phyloP scores from a whole-genome alignment of 2,888 invertebrate genomes.

The Endotricha flammealis region DNA sequence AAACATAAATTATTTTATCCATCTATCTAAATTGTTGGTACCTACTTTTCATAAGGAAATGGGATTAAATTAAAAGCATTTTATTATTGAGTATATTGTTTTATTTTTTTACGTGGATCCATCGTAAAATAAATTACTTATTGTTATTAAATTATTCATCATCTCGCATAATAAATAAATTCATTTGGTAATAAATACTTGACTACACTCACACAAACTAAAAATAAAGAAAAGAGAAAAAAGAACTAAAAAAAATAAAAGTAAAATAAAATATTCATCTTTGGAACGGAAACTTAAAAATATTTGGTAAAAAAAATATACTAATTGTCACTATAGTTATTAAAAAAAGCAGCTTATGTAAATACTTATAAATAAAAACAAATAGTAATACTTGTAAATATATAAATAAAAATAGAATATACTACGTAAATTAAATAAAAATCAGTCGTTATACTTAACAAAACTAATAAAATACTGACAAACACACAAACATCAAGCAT shows the following conservation, averaged over 20 bases:
- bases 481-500: conserved; percentile 29
- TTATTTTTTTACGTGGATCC: conserved; percentile 51
- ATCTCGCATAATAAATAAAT: conserved; percentile 27
- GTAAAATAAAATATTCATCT: conserved; percentile 47
- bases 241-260: conserved; percentile 37
- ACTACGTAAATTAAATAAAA: conserved; percentile 23
- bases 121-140: conserved; percentile 48
- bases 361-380: conserved; percentile 15
- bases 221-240: conserved; percentile 28
- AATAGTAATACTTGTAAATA: conserved; percentile 13
- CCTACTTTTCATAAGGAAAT: too few species aligned
- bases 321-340: conserved; percentile 7
- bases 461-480: conserved; percentile 27
- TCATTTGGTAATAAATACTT: conserved; percentile 44
- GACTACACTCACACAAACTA: conserved; percentile 52
- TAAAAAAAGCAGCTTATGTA: conserved; percentile 12
- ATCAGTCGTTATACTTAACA: conserved; percentile 40
- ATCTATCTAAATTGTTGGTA: too few species aligned
- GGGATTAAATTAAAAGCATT: too few species aligned
- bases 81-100: conserved; percentile 14
- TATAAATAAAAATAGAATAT: conserved; percentile 23
- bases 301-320: conserved; percentile 39
- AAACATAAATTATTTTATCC: too few species aligned
- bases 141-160: conserved; percentile 25
- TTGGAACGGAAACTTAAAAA: conserved; percentile 60